Evolutionary conservation across 2,113 vertebrate species (phyloP).

Genomic region (Hippocampus barbouri): DNA sequence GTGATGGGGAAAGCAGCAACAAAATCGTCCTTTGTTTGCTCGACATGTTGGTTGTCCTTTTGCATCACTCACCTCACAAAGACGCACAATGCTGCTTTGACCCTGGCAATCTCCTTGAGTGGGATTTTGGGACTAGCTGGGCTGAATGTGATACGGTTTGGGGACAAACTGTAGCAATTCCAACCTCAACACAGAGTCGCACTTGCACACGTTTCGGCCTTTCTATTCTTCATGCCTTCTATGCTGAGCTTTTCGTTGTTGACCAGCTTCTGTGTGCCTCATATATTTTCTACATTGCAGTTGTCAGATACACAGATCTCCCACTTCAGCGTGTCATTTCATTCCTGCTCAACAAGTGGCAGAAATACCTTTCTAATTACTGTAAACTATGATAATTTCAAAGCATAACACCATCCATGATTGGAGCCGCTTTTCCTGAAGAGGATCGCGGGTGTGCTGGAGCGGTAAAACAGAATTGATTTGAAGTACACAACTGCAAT

Average conservation of each 20-base stretch:
- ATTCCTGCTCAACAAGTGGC: constrained; percentile 38
- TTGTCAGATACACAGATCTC: constrained; percentile 19
- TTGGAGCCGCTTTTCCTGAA: too few species aligned
- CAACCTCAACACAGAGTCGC: constrained; percentile 13
- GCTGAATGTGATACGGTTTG: constrained; percentile 29
- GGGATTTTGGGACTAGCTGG: constrained; percentile 33
- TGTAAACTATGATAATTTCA: too few species aligned
- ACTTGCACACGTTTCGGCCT: constrained; percentile 8
- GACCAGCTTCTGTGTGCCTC: constrained; percentile 14
- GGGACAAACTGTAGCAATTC: constrained; percentile 9
- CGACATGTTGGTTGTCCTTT: constrained; percentile 25
- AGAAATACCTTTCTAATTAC: constrained; percentile 6
- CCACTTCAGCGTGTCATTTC: not conserved
- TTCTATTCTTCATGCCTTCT: constrained; percentile 3
- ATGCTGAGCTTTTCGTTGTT: constrained; percentile 20
- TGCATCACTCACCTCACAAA: constrained; percentile 41
- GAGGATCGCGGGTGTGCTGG: too few species aligned
- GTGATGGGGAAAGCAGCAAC: constrained; percentile 22
- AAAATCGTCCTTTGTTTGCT: constrained; percentile 53
- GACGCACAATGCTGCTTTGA: constrained; percentile 45
- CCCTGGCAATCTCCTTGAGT: constrained; percentile 57
- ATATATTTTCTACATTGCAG: constrained; percentile 41
- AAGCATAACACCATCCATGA: too few species aligned
- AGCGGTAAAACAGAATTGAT: not conserved
- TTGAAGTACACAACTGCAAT: constrained; percentile 43